Evolutionary conservation across 2,113 vertebrate genomes (phyloP), one percentile per base, ranked within the genome.

Genomic region (Petrocephalus microphthalmus): DNA sequence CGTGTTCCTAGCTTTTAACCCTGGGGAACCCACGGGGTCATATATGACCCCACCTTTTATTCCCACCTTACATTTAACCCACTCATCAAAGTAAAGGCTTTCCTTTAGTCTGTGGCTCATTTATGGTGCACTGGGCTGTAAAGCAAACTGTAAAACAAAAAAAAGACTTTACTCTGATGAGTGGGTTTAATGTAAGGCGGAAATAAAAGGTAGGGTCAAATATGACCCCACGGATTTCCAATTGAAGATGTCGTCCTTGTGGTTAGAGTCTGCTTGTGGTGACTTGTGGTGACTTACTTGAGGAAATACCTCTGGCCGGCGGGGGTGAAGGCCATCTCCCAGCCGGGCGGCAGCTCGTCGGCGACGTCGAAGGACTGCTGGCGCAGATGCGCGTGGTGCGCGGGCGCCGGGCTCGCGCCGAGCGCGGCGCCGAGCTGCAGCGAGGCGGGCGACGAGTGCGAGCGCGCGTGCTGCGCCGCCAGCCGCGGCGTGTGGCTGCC

Each of bases 271-370:
- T 49, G 81, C 25, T 22, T 47, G 19, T 84, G 71, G 29, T 13
- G 17, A 84, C 47, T n/a, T 84, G 8, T 11, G 33, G n/a, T 2
- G 84, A 94, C 97, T 97, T 94, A 97, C 97, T 97, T 97, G 90
- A 97, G 95, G 92, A 97, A 97, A 92, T 97, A 97, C 37, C 96
- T 94, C 95, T 97, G 97, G 25, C 97, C 97, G 17, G 95, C 95
- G 91, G 95, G 93, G 19, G 97, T 97, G 90, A 95, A 96, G 90
- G 97, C 96, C 96, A 97, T 97, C 94, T 97, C 97, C 97, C 97
- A 97, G 87, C 97, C 96, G 7, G 96, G 96, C 49, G 97, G 97
- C 90, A 97, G 92, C 91, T 97, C 97, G 64, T 97, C 97, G 19
- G 95, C 93, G 90, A 96, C 96, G 90, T 97, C 97, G 92, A 96